Percentiles rank a stretch among this genome's conserved stretches.
Conservation (phyloP, 2,888 invertebrate species). For the Caenorhabditis drosophilae region DNA sequence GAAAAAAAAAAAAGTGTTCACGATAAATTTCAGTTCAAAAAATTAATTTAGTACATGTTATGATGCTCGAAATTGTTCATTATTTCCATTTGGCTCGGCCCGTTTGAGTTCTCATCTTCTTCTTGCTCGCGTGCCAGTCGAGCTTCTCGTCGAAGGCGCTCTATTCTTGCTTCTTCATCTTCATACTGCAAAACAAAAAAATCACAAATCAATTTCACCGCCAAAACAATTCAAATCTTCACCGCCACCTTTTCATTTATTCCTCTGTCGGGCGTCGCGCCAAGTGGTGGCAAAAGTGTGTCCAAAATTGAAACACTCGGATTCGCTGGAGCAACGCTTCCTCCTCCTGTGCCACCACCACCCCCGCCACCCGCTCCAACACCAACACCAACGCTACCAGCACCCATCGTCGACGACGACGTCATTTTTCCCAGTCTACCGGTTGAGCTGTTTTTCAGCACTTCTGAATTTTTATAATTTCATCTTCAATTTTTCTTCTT, state of each 20-base stretch:
- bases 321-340: no score
- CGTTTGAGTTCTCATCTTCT: conserved; percentile 25
- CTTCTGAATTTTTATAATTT: conserved; percentile 7
- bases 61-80: conserved; percentile 34
- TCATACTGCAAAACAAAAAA: conserved; percentile 15
- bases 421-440: no score
- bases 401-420: no score
- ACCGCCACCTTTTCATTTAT: neutral
- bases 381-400: no score
- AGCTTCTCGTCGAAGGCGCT: conserved; percentile 29
- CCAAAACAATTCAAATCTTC: neutral
- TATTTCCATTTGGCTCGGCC: conserved; percentile 35
- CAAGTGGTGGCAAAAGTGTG: no score
- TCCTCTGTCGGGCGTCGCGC: no score
- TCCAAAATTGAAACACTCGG: no score
- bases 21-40: no score
- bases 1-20: no score
- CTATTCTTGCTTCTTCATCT: conserved; percentile 25
- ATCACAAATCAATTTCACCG: neutral
- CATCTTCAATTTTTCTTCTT: conserved; percentile 1
- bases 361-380: no score
- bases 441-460: neutral
- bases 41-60: conserved; percentile 18
- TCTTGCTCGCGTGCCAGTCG: no score
- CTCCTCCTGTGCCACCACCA: no score